These are phyloP conservation scores for Galagoides demidoff DNA, from an alignment of 2,797 vertebrate genomes.

Conservation along the genomic window DNA sequence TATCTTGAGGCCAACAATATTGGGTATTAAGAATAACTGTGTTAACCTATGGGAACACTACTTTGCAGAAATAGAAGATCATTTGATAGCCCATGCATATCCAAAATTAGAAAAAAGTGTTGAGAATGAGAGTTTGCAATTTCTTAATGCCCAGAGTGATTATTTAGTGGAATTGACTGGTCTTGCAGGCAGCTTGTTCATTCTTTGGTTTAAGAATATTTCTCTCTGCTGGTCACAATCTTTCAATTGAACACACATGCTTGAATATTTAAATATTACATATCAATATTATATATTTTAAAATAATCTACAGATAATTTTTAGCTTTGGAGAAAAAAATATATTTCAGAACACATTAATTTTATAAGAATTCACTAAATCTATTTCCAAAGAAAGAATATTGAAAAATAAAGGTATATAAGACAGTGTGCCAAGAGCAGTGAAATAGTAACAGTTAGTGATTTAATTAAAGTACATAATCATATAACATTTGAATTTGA, in stretches of 20 bases:
- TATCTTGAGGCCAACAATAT: constrained; percentile 32
- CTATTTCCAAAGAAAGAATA: neutral
- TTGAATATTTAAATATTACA: constrained; percentile 46
- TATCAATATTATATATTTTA: neutral
- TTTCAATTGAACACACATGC: neutral
- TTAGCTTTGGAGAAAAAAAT: neutral
- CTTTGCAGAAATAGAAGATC: constrained; percentile 46
- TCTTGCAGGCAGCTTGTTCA: constrained; percentile 11
- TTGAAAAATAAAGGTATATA: neutral
- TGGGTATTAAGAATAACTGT: neutral
- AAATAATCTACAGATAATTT: constrained; percentile 24
- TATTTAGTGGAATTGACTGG: neutral
- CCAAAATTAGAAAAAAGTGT: neutral
- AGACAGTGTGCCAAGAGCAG: neutral
- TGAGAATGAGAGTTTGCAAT: neutral
- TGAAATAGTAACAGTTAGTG: neutral
- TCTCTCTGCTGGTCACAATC: neutral
- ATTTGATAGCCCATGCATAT: constrained; percentile 38
- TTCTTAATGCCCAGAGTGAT: constrained; percentile 44
- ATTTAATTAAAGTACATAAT: neutral
- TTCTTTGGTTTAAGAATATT: constrained; percentile 24
- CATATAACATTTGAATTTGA: neutral
- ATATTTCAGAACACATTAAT: constrained; percentile 45
- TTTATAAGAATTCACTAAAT: constrained; percentile 21
- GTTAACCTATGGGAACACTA: constrained; percentile 15